Base-by-base conservation (phyloP, 2,888 invertebrate genomes). In the Leptinotarsa juncta region DNA sequence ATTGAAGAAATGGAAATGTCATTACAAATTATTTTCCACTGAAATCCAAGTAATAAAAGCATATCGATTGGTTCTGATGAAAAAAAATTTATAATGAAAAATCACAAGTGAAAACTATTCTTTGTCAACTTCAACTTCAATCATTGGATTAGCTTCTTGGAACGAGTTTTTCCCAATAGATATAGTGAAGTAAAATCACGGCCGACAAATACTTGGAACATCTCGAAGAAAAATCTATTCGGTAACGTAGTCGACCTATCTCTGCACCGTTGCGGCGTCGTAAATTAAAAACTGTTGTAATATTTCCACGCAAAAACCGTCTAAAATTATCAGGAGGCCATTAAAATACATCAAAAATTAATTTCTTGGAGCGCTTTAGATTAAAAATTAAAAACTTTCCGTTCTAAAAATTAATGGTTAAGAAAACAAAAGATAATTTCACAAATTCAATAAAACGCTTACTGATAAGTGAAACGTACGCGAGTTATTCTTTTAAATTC, bases 361-460 rank as follows among this genome's bases (percentile, higher is more conserved):
- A 85, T 85, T 85, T 85, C 84, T 81, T 82, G 81, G 78, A 81
- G 83, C 81, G 82, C 83, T 82, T 82, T 85, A 85, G 86, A 86
- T 87, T 86, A 86, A 87, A 87, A 87, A 86, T 86, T 86, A 85
- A 86, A 80, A 87, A 87, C 84, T 86, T 86, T 85, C 84, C 85
- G 84, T 83, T 84, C 83, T 82, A 84, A 85, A 85, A 86, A 86
- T 87, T 86, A 87, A 87, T 87, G 87, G 86, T 82, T 85, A 86
- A 87, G 87, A 87, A 87, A 87, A 87, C 86, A 86, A 85, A 83
- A 87, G 87, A 87, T 87, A 87, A 87, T 87, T 86, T 83, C 82
- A 81, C 80, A 85, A 86, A 86, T 87, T 86, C 87, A 86, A 87
- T 87, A 86, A 85, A 84, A 84, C 81, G 82, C 82, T 75, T 77